Conservation (phyloP, 2,113 vertebrate genomes). For the Eretmochelys imbricata region DNA sequence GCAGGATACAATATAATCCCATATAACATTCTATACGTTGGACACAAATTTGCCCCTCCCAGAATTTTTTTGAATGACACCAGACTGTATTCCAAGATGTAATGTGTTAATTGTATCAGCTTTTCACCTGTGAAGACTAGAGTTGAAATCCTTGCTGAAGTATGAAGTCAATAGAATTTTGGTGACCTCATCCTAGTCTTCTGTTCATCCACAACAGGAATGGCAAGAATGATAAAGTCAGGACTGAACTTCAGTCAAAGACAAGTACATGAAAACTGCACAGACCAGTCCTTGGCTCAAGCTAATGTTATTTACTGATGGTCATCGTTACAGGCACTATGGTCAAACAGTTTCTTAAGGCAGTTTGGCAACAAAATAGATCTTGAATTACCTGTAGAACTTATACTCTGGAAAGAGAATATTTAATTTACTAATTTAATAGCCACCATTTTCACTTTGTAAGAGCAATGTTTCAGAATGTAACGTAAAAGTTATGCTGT, state of each 20-base stretch:
- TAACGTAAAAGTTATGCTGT: background rate
- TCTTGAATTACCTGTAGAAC: background rate
- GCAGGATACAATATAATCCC: background rate
- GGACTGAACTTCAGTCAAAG: background rate
- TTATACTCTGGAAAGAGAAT: background rate
- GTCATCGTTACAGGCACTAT: background rate
- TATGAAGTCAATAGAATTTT: background rate
- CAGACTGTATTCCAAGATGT: background rate
- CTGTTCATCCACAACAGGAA: background rate
- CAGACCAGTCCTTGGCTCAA: background rate
- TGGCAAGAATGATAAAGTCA: background rate
- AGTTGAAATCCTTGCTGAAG: background rate
- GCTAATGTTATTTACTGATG: background rate
- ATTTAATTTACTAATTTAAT: background rate
- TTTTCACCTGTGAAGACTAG: background rate
- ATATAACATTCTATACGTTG: background rate
- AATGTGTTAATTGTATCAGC: background rate
- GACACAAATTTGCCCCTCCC: background rate
- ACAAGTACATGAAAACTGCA: background rate
- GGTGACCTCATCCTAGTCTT: background rate
- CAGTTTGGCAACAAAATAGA: background rate
- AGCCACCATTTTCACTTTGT: background rate
- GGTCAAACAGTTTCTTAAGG: accelerated
- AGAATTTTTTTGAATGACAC: too few relatives aligned
- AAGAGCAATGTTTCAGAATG: background rate